phyloP scores from a whole-genome alignment of 2,113 vertebrate species.

The Panthera leo region DNA sequence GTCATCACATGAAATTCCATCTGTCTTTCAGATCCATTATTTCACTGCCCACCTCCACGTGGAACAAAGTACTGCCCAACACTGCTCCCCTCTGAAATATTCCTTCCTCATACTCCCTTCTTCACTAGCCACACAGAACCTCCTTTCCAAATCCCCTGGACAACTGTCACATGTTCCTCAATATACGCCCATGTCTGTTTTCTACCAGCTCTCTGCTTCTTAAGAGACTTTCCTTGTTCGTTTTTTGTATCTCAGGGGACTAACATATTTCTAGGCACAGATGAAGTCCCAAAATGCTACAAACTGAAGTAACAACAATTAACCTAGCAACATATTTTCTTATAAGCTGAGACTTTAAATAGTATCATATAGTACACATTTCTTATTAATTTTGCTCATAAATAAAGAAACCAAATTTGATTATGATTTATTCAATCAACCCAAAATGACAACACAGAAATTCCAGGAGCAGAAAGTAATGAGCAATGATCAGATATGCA shows the following conservation, averaged over 20 bases:
- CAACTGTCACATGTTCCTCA: fast-evolving
- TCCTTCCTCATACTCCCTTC: background rate
- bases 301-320: background rate
- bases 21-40: background rate
- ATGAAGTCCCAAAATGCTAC: background rate
- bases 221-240: background rate
- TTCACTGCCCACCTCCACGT: background rate
- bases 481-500: background rate
- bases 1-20: background rate
- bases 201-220: background rate
- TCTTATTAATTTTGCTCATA: background rate
- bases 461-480: background rate
- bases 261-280: background rate
- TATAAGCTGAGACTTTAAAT: background rate
- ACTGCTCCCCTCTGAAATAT: background rate
- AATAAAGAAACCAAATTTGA: background rate
- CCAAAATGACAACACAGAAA: background rate
- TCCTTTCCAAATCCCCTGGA: background rate
- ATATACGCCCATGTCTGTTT: background rate
- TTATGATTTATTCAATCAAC: background rate
- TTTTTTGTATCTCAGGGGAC: background rate
- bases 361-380: background rate
- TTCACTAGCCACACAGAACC: too few species aligned
- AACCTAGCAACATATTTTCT: background rate
- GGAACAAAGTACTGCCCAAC: background rate